phyloP scores from a whole-genome alignment of 1,140 invertebrate species.

The Gryon sp. region DNA sequence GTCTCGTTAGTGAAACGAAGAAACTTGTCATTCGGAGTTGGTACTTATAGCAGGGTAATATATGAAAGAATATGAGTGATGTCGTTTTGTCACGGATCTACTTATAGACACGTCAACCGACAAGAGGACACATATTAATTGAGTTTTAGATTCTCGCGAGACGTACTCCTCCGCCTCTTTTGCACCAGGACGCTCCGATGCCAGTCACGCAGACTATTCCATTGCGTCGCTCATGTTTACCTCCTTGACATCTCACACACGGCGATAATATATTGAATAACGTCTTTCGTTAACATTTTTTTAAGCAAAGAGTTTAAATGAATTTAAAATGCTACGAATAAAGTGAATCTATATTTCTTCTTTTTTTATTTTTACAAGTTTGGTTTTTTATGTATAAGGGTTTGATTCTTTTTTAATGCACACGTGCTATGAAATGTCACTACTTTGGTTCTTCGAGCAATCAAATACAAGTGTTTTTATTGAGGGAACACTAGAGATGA shows the following conservation, averaged over 20 bases:
- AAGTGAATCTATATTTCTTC: conserved; percentile 19
- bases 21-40: conserved; percentile 45
- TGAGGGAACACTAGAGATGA: not conserved
- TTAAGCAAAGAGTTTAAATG: not conserved
- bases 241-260: conserved; percentile 55
- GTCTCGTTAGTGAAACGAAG: conserved; percentile 72
- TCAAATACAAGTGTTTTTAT: conserved; percentile 27
- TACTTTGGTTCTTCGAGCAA: conserved; percentile 8
- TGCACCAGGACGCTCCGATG: conserved; percentile 44
- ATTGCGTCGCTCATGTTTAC: conserved; percentile 24
- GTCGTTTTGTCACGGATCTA: conserved; percentile 71
- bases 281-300: conserved; percentile 56
- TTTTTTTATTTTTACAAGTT: not conserved
- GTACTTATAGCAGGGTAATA: conserved; percentile 68
- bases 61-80: conserved; percentile 75
- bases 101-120: conserved; percentile 77
- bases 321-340: conserved; percentile 29
- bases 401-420: conserved; percentile 32
- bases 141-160: conserved; percentile 72
- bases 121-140: conserved; percentile 77
- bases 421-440: conserved; percentile 9
- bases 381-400: not conserved
- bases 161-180: conserved; percentile 49
- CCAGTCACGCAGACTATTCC: conserved; percentile 42
- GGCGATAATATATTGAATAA: conserved; percentile 62